A percentile compares a stretch with the other conserved stretches of the same genome.
phyloP scores from a whole-genome alignment of 2,113 vertebrate species.

The Malurus melanocephalus region DNA sequence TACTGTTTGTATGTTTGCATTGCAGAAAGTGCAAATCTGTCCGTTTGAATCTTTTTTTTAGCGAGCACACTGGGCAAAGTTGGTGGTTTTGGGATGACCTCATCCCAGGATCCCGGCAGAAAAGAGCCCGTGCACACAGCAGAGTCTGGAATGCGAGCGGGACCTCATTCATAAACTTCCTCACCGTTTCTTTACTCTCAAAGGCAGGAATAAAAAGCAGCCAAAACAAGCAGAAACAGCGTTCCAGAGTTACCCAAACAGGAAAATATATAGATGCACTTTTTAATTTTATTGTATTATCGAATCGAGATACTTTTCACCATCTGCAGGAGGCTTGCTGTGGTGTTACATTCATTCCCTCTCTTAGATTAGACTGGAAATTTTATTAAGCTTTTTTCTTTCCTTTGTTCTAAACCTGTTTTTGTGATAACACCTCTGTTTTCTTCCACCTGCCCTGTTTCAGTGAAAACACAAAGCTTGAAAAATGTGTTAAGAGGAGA shows the following conservation, averaged over 20 bases:
- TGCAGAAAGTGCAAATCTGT: constrained; percentile 35
- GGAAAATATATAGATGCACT: constrained; percentile 35
- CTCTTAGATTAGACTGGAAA: background rate
- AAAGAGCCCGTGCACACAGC: constrained; percentile 3
- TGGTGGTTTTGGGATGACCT: constrained; percentile 55
- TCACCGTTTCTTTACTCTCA: constrained; percentile 46
- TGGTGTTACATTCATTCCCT: background rate
- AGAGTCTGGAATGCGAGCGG: constrained; percentile 26
- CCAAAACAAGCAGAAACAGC: constrained; percentile 54
- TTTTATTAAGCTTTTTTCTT: background rate
- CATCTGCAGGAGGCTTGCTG: background rate
- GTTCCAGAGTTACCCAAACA: constrained; percentile 10
- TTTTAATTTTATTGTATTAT: constrained; percentile 17
- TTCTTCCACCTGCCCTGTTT: background rate
- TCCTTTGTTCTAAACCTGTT: background rate
- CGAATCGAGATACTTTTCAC: background rate
- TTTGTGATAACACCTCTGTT: background rate
- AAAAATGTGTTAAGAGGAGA: background rate
- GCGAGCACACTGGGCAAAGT: constrained; percentile 38
- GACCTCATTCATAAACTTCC: constrained; percentile 64
- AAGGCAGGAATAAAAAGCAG: constrained; percentile 44
- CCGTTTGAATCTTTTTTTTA: constrained; percentile 41
- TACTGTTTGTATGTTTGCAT: constrained; percentile 25
- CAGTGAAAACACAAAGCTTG: background rate
- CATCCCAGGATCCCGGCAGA: constrained; percentile 31